phyloP scores from a whole-genome alignment of 2,113 vertebrate genomes.

The Cryptomyrus ogoouensis region DNA sequence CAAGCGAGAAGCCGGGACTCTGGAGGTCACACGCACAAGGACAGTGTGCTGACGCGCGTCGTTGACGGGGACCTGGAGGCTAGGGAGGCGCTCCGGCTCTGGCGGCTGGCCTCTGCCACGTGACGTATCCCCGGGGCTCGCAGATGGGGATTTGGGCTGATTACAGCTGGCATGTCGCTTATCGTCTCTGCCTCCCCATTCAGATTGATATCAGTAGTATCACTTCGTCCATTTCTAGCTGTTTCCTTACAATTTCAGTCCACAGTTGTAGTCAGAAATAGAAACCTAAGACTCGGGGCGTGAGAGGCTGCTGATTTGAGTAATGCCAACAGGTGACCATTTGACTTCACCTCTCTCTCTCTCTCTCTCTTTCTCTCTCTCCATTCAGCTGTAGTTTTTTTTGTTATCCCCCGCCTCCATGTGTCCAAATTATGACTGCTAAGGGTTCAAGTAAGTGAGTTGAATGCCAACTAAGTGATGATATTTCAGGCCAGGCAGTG shows the following conservation, averaged over 20 bases:
- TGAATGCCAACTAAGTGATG: neutral
- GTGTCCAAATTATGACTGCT: neutral
- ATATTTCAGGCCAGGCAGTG: neutral
- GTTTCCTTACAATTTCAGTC: neutral
- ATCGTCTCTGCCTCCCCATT: neutral
- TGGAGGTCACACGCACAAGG: neutral
- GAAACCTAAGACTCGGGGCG: neutral
- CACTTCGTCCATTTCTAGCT: neutral
- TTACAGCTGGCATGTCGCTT: neutral
- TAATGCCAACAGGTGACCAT: neutral
- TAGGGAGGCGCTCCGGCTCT: neutral
- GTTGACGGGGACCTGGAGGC: neutral
- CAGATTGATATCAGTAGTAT: neutral
- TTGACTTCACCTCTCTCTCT: neutral
- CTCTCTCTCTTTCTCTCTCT: neutral
- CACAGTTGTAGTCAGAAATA: neutral
- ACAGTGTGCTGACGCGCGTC: neutral
- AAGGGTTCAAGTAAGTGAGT: neutral
- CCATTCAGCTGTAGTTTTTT: neutral
- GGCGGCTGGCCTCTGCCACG: neutral
- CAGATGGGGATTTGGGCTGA: neutral
- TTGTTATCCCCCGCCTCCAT: too few relatives aligned
- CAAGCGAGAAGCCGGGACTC: neutral
- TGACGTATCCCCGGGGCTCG: neutral
- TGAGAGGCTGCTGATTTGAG: neutral